A percentile compares a stretch with the other conserved stretches of the same genome.
Evolutionary conservation across 2,113 vertebrate genomes (phyloP).

Genomic region (Ailurus styani): DNA sequence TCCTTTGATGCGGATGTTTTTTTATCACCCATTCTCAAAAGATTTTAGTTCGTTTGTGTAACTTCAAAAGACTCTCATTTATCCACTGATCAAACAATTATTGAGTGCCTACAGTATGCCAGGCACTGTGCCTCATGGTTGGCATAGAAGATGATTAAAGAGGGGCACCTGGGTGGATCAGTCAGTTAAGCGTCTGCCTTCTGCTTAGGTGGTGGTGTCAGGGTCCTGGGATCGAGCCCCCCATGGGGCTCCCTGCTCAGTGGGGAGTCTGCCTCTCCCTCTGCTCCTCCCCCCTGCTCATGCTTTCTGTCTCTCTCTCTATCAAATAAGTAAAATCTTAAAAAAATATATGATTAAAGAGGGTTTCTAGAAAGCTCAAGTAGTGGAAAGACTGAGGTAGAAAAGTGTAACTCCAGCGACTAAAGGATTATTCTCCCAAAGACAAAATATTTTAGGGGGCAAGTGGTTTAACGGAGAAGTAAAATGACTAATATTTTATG

Average conservation of each 20-base stretch:
- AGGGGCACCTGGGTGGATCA: too few relatives aligned
- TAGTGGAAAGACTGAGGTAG: not conserved
- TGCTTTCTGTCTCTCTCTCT: not conserved
- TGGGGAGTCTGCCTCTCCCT: too few relatives aligned
- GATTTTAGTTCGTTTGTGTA: not conserved
- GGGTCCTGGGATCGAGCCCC: not conserved
- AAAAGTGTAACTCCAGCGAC: not conserved
- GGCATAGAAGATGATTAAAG: not conserved
- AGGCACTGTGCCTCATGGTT: not conserved
- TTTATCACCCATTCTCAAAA: not conserved
- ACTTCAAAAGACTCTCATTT: constrained; percentile 14
- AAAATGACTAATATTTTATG: not conserved
- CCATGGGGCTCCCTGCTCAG: too few relatives aligned
- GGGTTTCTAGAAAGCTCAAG: not conserved
- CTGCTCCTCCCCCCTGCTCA: too few relatives aligned
- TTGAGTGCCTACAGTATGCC: not conserved
- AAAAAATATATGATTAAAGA: too few relatives aligned
- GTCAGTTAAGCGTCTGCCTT: not conserved
- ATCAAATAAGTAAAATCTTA: not conserved
- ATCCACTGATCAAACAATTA: not conserved
- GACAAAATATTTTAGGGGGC: not conserved
- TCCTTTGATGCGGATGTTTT: not conserved
- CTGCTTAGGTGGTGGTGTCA: not conserved
- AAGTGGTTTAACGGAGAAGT: not conserved
- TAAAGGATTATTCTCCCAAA: not conserved